phyloP scores from a whole-genome alignment of 2,888 invertebrate genomes.

The Macrosiphum euphorbiae region DNA sequence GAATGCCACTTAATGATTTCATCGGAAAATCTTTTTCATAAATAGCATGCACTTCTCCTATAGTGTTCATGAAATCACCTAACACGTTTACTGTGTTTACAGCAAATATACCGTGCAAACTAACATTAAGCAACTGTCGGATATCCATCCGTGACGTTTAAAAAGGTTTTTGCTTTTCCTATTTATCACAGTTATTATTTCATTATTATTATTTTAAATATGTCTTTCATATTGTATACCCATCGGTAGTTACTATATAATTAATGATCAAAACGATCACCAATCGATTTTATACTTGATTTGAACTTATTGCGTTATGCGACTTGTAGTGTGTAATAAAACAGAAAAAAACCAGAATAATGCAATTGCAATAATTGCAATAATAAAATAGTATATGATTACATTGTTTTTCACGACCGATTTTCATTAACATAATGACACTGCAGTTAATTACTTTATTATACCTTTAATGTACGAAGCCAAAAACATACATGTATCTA shows the following conservation, averaged over 20 bases:
- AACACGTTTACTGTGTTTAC: not conserved
- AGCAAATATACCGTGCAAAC: not conserved
- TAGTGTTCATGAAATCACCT: not conserved
- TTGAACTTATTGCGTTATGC: not conserved
- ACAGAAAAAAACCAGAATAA: not conserved
- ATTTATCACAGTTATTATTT: not conserved
- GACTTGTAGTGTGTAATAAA: not conserved
- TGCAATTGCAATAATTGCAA: not conserved
- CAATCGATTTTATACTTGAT: not conserved
- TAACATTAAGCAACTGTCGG: not conserved
- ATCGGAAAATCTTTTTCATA: not conserved
- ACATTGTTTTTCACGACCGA: not conserved
- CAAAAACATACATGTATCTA: not conserved
- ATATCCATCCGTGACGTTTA: constrained; percentile 1
- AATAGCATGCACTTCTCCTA: not conserved
- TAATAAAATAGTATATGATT: not conserved
- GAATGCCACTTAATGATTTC: not conserved
- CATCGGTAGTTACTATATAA: not conserved
- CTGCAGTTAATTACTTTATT: not conserved
- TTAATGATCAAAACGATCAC: not conserved
- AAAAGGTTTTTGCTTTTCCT: not conserved
- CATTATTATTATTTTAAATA: constrained; percentile 2
- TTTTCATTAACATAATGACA: not conserved
- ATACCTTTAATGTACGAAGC: not conserved
- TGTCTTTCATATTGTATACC: not conserved